phyloP scores from a whole-genome alignment of 1,140 invertebrate species.

The Lysiphlebus fabarum region DNA sequence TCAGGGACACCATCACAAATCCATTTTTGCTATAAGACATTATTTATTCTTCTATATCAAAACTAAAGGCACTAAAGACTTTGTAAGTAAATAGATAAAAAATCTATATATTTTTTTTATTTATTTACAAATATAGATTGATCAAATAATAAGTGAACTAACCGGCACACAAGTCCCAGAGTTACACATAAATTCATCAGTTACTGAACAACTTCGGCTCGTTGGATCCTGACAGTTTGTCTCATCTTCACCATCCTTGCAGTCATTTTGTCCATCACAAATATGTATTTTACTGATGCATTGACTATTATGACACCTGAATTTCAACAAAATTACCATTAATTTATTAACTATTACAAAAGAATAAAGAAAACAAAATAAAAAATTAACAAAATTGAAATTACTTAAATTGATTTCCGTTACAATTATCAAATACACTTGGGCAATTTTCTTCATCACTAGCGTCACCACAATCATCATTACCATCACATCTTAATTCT shows the following conservation, averaged over 20 bases:
- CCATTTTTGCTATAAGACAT: conserved; percentile 64
- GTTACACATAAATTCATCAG: conserved; percentile 67
- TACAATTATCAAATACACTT: conserved; percentile 57
- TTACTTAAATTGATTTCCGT: conserved; percentile 63
- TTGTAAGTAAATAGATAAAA: not conserved
- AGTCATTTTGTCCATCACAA: conserved; percentile 82
- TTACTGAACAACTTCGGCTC: conserved; percentile 60
- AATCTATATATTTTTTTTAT: too few relatives aligned
- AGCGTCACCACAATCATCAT: conserved; percentile 87
- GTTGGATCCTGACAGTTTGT: conserved; percentile 64
- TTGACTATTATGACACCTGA: conserved; percentile 64
- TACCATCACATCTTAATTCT: conserved; percentile 78
- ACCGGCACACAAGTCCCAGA: conserved; percentile 71
- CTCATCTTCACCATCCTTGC: conserved; percentile 79
- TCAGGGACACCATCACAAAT: conserved; percentile 83
- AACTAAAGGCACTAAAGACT: conserved; percentile 4
- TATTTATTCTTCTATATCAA: conserved; percentile 2
- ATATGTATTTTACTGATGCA: conserved; percentile 74
- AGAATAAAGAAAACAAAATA: not conserved
- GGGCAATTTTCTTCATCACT: conserved; percentile 75
- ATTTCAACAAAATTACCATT: not conserved
- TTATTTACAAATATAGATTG: too few relatives aligned
- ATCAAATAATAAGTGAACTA: conserved; percentile 24
- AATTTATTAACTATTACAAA: not conserved
- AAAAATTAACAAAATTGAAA: conserved; percentile 18